A percentile compares a stretch with the other conserved stretches of the same genome.
These are phyloP conservation scores for Characodon lateralis DNA, from an alignment of 2,797 vertebrate genomes.

Conservation along the genomic window DNA sequence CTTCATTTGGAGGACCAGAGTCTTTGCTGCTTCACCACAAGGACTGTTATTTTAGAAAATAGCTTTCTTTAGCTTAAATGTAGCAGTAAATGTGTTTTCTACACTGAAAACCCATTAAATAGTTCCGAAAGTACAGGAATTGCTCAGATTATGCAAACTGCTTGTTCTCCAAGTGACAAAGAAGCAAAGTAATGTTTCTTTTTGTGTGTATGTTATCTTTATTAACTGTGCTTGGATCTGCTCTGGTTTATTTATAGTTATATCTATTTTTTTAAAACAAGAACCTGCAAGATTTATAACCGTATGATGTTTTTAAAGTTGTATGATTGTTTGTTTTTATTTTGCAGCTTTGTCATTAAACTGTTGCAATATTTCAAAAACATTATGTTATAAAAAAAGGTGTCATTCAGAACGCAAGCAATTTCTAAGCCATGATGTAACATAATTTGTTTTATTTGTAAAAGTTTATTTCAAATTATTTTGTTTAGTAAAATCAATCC, in stretches of 20 bases:
- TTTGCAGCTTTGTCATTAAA: slow-evolving; percentile 15
- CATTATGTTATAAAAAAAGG: slow-evolving; percentile 20
- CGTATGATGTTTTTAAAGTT: slow-evolving; percentile 1
- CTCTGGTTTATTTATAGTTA: slow-evolving; percentile 51
- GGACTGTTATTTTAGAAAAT: slow-evolving; percentile 32
- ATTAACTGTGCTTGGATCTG: slow-evolving; percentile 45
- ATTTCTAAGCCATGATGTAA: slow-evolving; percentile 33
- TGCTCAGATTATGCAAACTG: slow-evolving; percentile 50
- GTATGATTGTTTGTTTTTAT: slow-evolving; percentile 11
- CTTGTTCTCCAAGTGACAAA: slow-evolving; percentile 41
- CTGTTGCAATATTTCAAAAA: slow-evolving; percentile 12
- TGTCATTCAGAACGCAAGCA: slow-evolving; percentile 21
- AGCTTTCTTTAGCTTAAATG: slow-evolving; percentile 35
- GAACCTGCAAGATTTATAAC: slow-evolving; percentile 19
- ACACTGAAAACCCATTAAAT: slow-evolving; percentile 75
- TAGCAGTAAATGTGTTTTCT: slow-evolving; percentile 47
- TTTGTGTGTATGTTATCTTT: slow-evolving; percentile 28
- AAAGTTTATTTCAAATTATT: slow-evolving; percentile 65
- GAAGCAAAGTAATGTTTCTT: slow-evolving; percentile 40
- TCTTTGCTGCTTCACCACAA: slow-evolving; percentile 29
- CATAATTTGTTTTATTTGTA: slow-evolving; percentile 50
- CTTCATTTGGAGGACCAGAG: slow-evolving; percentile 34
- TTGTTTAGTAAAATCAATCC: slow-evolving; percentile 72
- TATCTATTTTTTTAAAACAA: slow-evolving; percentile 29
- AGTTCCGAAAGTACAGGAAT: slow-evolving; percentile 36